Base-by-base conservation (phyloP, 1,140 invertebrate species). In the Drosophila arawakana region DNA sequence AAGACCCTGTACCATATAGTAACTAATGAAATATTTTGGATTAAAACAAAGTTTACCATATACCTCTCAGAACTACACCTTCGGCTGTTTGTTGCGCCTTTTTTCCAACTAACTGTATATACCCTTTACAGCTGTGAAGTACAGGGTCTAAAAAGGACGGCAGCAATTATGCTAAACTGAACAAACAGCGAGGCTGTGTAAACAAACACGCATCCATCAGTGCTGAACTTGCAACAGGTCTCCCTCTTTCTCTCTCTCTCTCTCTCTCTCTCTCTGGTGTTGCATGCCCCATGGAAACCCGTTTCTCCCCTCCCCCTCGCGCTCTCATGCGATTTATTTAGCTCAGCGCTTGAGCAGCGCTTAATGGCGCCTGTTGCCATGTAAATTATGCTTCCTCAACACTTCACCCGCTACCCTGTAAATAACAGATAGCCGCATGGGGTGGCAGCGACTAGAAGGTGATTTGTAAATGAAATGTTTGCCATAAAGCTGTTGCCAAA, bases 191-290 rank as follows among this genome's bases (percentile, higher is more conserved):
- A 89, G 81, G 84, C 84, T 89, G 85, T 89, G 85, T 89, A 89
- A 89, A 89, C 84, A 89, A 90, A 89, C 84, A 89, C 84, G 84
- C 84, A 89, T 89, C 84, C 84, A 89, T 89, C 84, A 89, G 85
- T 39, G 18, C 49, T 52, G 47, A 18, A 34, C 41, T 52, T 82
- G 80, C 81, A 84, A 85, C 81, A 84, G 81, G 81, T 81, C 54
- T 83, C 71, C 72, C 18, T 46, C 47, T 58, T 49, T 44, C 65
- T 52, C 25, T 30, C 25, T 30, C 25, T 30, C 25, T 47, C 25
- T 30, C 25, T 5, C 25, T 30, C 25, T 4, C 5, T 3, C 25
- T 30, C 25, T 30, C 25, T 47, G 49, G 52, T 67, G 52, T 71
- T 35, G 25, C 65, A 41, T 30, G 18, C n/a, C 5, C 8, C 34